phyloP scores from a whole-genome alignment of 2,797 vertebrate species.

The Cichlasoma orientale region DNA sequence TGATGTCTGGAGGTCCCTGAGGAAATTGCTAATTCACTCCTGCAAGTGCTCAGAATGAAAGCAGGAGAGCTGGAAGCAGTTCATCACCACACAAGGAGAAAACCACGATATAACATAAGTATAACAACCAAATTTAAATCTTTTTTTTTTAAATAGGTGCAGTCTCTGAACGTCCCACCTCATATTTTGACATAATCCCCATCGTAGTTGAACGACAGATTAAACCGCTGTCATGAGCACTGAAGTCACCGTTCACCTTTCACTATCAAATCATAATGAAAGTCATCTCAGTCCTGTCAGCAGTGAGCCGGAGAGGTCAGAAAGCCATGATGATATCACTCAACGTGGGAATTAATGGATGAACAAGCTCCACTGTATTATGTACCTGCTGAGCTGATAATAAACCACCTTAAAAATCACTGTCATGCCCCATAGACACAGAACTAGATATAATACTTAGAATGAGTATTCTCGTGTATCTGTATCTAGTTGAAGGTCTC shows the following conservation, averaged over 20 bases:
- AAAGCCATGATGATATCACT: constrained; percentile 44
- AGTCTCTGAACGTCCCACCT: background rate
- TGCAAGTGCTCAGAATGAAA: background rate
- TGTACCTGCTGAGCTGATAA: constrained; percentile 36
- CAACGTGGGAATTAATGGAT: constrained; percentile 32
- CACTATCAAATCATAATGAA: constrained; percentile 29
- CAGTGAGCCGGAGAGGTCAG: constrained; percentile 14
- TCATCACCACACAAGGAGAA: background rate
- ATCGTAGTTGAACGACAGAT: background rate
- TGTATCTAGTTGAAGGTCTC: background rate
- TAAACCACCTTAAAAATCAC: constrained; percentile 1
- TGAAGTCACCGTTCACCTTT: constrained; percentile 18
- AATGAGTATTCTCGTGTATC: background rate
- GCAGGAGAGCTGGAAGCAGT: background rate
- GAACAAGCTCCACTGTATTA: constrained; percentile 38
- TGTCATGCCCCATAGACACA: background rate
- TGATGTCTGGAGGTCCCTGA: background rate
- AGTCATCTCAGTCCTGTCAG: constrained; percentile 30
- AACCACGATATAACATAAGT: background rate
- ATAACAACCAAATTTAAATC: background rate
- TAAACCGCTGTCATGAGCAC: background rate
- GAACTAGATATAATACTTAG: background rate
- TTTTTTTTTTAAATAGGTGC: background rate
- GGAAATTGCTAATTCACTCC: background rate
- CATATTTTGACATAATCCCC: background rate